phyloP scores from a whole-genome alignment of 2,888 invertebrate species.

The Apodemia mormo region DNA sequence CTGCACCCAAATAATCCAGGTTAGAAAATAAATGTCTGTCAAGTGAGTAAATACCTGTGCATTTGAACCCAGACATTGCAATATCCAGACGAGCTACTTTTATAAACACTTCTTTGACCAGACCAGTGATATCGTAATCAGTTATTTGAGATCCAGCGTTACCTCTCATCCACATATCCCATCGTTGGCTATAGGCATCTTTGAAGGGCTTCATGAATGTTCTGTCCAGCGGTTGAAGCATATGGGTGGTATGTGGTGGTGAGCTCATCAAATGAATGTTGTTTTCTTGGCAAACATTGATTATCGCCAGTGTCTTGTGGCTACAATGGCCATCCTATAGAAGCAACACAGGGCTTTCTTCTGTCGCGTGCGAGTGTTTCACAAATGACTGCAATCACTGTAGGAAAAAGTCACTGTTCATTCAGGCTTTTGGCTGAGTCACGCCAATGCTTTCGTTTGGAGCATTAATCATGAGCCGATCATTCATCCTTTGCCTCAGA shows the following conservation, averaged over 20 bases:
- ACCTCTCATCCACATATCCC: background rate
- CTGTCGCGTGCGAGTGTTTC: background rate
- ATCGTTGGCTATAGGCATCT: background rate
- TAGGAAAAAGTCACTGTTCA: background rate
- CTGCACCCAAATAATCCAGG: slow-evolving; percentile 27
- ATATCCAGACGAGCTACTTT: slow-evolving; percentile 34
- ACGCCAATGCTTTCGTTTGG: background rate
- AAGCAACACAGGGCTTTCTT: slow-evolving; percentile 5
- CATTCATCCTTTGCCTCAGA: background rate
- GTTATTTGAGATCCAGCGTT: background rate
- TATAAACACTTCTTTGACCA: slow-evolving; percentile 33
- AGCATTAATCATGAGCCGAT: background rate
- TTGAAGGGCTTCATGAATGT: background rate
- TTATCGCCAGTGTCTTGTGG: background rate
- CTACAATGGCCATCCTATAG: background rate
- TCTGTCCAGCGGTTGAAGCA: background rate
- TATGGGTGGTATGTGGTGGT: background rate
- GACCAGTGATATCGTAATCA: background rate
- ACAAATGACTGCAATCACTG: background rate
- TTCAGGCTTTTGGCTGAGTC: slow-evolving; percentile 5
- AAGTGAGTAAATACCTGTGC: slow-evolving; percentile 36
- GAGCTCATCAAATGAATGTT: background rate
- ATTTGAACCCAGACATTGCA: slow-evolving; percentile 35
- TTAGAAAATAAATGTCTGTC: slow-evolving; percentile 34
- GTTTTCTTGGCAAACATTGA: background rate